These are phyloP conservation scores for Pseudomyrmex cubaensis DNA, from an alignment of 1,140 invertebrate genomes.

Conservation along the genomic window DNA sequence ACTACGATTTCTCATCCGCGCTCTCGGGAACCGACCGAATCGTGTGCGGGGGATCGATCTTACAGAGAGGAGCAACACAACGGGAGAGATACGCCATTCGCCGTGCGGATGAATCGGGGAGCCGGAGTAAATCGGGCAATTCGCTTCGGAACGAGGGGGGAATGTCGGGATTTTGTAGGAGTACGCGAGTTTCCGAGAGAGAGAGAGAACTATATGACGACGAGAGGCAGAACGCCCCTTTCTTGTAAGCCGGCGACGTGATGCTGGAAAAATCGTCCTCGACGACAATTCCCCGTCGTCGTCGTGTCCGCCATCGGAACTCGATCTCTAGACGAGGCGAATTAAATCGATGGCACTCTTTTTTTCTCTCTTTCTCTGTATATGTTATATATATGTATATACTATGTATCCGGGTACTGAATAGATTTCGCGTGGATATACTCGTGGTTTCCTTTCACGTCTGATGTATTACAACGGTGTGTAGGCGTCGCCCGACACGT, in stretches of 20 bases:
- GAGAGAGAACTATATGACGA: background rate
- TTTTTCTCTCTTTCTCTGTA: background rate
- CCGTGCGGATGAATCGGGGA: background rate
- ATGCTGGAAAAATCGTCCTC: slow-evolving; percentile 36
- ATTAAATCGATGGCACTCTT: background rate
- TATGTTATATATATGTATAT: background rate
- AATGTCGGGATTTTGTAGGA: slow-evolving; percentile 35
- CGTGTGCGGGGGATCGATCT: background rate
- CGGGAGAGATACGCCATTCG: background rate
- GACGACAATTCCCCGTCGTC: slow-evolving; percentile 24
- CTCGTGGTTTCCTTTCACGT: background rate
- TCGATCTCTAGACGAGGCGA: slow-evolving; percentile 14
- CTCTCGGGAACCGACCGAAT: slow-evolving; percentile 9
- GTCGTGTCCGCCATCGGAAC: background rate
- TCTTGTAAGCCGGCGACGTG: slow-evolving; percentile 41
- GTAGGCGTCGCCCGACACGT: too few relatives aligned
- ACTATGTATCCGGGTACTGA: background rate
- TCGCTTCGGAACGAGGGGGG: slow-evolving; percentile 26
- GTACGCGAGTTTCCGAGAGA: slow-evolving; percentile 5
- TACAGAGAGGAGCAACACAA: slow-evolving; percentile 1
- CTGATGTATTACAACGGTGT: background rate
- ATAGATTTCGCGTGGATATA: background rate
- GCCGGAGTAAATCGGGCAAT: slow-evolving; percentile 44
- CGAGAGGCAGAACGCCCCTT: slow-evolving; percentile 46
- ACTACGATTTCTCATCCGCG: slow-evolving; percentile 23